A percentile compares a stretch with the other conserved stretches of the same genome.
phyloP scores from a whole-genome alignment of 2,888 invertebrate genomes.

The Neria commutata region DNA sequence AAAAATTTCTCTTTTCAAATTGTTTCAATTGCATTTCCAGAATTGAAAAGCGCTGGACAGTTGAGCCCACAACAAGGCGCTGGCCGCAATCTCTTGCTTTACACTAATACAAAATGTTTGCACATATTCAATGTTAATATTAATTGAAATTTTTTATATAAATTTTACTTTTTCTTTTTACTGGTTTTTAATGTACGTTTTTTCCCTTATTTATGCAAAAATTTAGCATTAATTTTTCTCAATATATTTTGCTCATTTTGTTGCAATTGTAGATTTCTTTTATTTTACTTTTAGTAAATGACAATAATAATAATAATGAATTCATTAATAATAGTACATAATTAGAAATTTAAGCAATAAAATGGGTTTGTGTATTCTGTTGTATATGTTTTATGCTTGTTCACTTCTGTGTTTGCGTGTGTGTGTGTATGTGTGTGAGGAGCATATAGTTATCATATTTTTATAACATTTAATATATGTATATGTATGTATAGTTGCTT shows the following conservation, averaged over 20 bases:
- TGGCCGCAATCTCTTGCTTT: no score
- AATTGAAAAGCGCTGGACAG: no score
- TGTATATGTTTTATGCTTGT: slow-evolving; percentile 1
- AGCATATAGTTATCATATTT: not conserved
- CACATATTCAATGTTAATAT: no score
- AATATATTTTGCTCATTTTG: no score
- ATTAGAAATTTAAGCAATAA: no score
- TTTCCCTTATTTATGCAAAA: not conserved
- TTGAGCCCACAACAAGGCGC: no score
- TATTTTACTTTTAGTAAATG: slow-evolving; percentile 44
- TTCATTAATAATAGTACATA: slow-evolving; percentile 2
- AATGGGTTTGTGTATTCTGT: slow-evolving; percentile 7
- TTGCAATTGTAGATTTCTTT: no score
- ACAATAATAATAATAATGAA: slow-evolving; percentile 16
- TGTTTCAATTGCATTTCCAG: no score
- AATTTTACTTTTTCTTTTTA: no score
- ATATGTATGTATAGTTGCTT: not conserved
- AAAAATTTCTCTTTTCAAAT: no score
- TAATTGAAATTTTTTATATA: no score
- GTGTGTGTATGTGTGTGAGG: not conserved
- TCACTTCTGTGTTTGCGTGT: not conserved
- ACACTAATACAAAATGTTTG: no score
- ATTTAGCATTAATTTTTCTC: not conserved
- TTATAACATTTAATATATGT: not conserved
- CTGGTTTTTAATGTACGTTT: not conserved